Evolutionary conservation across 2,888 invertebrate genomes (phyloP), one percentile per base, ranked within the genome.

Genomic region (Ligdia adustata): DNA sequence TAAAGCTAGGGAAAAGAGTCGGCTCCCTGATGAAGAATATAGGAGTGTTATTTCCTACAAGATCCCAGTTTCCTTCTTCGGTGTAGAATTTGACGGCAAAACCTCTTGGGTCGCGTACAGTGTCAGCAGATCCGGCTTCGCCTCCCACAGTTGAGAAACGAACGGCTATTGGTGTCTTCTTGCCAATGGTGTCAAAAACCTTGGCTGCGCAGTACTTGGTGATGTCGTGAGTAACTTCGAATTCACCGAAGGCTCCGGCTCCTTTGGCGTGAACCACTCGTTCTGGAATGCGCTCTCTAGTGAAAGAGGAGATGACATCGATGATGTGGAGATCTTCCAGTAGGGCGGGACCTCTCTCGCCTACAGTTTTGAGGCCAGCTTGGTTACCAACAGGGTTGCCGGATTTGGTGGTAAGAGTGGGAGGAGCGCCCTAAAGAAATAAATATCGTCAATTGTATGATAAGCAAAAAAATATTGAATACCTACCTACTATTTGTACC

Each of bases 331-430:
- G 92, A 87, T 99, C 99, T 82, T 98, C 96, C 6, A 98, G 81
- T 0, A 99, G 91, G 14, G 95, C 84, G 0, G 98, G 99, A 18
- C 99, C 98, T 44, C 94, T 91, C 6, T 94, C 94, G 0, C 99
- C 99, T 7, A 94, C 95, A 0, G 98, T 97, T 72, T 96, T 87
- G 37, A 93, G 92, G 29, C 95, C 95, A 56, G 92, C 93, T 74
- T 95, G 95, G 39, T 93, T 92, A 31, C 93, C 94, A 57, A 98
- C 91, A 0, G 98, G 98, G 38, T 93, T 92, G 46, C 99, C 99
- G 80, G 91, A 91, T 55, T 94, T 95, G 0, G 96, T 96, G 1
- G 97, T 95, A 48, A 97, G 90, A 15, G 91, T 86, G 4, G 91
- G 91, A 4, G 92, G 87, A 6, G 91, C 83, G 47, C 86, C 89